Percentiles rank a stretch among this genome's conserved stretches.
These are phyloP conservation scores for Chamaetylas fuelleborni DNA, from an alignment of 2,113 vertebrate genomes.

Conservation along the genomic window DNA sequence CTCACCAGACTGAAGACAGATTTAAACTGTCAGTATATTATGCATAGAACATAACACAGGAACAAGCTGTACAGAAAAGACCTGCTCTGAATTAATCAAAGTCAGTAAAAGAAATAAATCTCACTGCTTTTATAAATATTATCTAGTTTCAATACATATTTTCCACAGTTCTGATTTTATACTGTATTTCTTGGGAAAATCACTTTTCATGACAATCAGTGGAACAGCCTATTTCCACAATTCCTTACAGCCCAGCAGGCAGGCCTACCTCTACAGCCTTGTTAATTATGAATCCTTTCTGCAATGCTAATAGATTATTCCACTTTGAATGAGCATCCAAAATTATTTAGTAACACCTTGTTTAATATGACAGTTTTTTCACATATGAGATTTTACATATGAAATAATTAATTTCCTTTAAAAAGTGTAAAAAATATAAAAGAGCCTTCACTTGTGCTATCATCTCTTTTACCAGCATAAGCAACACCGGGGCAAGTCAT, in stretches of 20 bases:
- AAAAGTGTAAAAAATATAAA: neutral
- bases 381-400: neutral
- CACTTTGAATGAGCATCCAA: slow-evolving; percentile 41
- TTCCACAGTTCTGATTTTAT: neutral
- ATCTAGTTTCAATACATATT: neutral
- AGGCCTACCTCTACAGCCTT: slow-evolving; percentile 33
- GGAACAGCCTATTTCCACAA: slow-evolving; percentile 27
- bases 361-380: slow-evolving; percentile 40
- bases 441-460: neutral
- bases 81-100: neutral
- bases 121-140: neutral
- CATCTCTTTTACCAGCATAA: neutral
- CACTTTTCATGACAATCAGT: neutral
- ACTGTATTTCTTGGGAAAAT: neutral
- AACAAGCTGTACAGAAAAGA: neutral
- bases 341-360: slow-evolving; percentile 60
- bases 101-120: neutral
- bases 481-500: neutral
- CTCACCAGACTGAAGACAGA: neutral
- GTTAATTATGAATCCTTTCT: slow-evolving; percentile 40
- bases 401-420: slow-evolving; percentile 38
- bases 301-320: slow-evolving; percentile 36
- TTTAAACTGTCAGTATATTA: neutral
- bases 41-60: neutral
- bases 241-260: slow-evolving; percentile 54